Percentiles rank a stretch among this genome's conserved stretches.
phyloP scores from a whole-genome alignment of 2,888 invertebrate species.

The Campoplex nolae region DNA sequence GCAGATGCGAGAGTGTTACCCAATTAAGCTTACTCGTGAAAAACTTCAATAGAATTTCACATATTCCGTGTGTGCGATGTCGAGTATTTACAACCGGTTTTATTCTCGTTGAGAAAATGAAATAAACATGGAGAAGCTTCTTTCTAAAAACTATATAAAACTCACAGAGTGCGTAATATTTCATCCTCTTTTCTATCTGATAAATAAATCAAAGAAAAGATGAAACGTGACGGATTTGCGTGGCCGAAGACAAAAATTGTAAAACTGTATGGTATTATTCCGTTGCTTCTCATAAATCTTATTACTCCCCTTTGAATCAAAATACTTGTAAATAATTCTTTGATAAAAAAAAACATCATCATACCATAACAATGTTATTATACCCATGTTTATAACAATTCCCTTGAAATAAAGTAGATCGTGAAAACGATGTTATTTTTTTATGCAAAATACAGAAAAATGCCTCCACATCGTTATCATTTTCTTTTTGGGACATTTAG shows the following conservation, averaged over 20 bases:
- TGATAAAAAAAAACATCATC: conserved; percentile 3
- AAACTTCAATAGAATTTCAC: conserved; percentile 1
- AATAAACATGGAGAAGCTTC: background rate
- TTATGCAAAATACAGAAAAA: background rate
- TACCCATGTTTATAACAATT: conserved; percentile 8
- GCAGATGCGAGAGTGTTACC: background rate
- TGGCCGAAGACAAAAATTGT: conserved; percentile 35
- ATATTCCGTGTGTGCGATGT: background rate
- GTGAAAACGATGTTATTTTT: conserved; percentile 7
- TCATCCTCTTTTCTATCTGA: conserved; percentile 18
- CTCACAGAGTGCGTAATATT: conserved; percentile 1
- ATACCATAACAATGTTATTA: background rate
- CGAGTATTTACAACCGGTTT: background rate
- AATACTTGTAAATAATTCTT: conserved; percentile 31
- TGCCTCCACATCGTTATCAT: background rate
- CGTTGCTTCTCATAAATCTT: conserved; percentile 32
- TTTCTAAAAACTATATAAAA: conserved; percentile 29
- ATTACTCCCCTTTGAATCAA: conserved; percentile 41
- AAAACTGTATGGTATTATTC: background rate
- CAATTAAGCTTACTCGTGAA: background rate
- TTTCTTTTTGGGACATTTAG: background rate
- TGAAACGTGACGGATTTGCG: conserved; percentile 51
- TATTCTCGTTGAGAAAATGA: background rate
- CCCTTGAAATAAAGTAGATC: background rate
- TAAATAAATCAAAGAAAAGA: conserved; percentile 42